A percentile compares a stretch with the other conserved stretches of the same genome.
These are phyloP conservation scores for Calliphora vicina DNA, from an alignment of 1,140 invertebrate species.

Conservation along the genomic window DNA sequence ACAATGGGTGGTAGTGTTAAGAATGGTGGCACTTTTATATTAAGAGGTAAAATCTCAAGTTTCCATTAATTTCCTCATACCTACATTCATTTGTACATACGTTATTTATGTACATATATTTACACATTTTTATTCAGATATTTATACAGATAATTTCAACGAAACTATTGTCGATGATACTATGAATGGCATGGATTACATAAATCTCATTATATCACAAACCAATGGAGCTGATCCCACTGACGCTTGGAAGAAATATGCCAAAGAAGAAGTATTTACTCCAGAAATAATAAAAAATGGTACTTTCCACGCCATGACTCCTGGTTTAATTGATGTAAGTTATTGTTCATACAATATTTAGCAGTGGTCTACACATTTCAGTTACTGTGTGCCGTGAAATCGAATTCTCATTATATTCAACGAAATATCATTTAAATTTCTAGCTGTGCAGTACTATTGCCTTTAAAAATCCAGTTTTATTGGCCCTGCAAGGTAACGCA, in stretches of 20 bases:
- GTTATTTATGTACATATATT: no score
- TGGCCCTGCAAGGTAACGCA: constrained; percentile 58
- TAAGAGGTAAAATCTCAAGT: constrained; percentile 46
- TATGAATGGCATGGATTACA: constrained; percentile 49
- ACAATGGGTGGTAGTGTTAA: constrained; percentile 58
- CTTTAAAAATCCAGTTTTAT: constrained; percentile 57
- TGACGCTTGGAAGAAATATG: constrained; percentile 54
- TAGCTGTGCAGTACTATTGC: constrained; percentile 58
- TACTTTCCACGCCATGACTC: constrained; percentile 49
- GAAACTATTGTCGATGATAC: constrained; percentile 52
- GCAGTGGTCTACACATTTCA: not conserved
- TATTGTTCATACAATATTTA: not conserved
- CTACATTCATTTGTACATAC: not conserved
- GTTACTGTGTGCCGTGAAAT: not conserved
- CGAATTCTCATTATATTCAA: not conserved
- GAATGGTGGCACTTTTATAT: constrained; percentile 56
- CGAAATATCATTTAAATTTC: not conserved
- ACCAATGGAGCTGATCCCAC: constrained; percentile 58
- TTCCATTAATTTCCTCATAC: not conserved
- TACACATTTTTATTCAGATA: constrained; percentile 43
- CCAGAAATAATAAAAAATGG: constrained; percentile 51
- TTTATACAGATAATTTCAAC: constrained; percentile 56
- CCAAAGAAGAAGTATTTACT: constrained; percentile 53
- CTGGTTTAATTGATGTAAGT: constrained; percentile 58
- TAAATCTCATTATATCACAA: constrained; percentile 54